phyloP scores from a whole-genome alignment of 2,113 vertebrate species.

The Pseudopodoces humilis region DNA sequence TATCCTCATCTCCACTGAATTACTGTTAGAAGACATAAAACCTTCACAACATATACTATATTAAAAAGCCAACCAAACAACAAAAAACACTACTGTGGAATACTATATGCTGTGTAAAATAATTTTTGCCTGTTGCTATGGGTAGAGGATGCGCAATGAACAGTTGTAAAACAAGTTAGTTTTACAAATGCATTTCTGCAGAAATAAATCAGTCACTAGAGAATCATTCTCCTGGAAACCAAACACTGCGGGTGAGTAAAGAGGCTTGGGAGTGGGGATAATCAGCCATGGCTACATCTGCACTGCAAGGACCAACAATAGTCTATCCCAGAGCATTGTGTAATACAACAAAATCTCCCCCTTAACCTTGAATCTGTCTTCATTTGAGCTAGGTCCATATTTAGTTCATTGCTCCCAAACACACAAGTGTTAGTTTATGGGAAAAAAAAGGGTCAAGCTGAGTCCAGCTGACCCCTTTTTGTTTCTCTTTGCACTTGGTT shows the following conservation, averaged over 20 bases:
- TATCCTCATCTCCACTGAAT: neutral
- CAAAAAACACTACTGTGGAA: neutral
- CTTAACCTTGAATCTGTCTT: slow-evolving; percentile 35
- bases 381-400: neutral
- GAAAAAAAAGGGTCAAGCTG: neutral
- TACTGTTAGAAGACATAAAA: neutral
- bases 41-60: neutral
- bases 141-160: neutral
- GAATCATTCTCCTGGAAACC: slow-evolving; percentile 57
- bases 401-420: slow-evolving; percentile 33
- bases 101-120: neutral
- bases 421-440: neutral
- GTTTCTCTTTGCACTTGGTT: neutral
- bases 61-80: neutral
- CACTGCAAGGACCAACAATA: slow-evolving; percentile 38
- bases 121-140: slow-evolving; percentile 8
- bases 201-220: slow-evolving; percentile 59
- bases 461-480: slow-evolving; percentile 32
- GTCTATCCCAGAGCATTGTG: slow-evolving; percentile 33
- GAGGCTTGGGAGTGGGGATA: slow-evolving; percentile 49
- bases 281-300: slow-evolving; percentile 55
- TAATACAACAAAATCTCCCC: slow-evolving; percentile 17
- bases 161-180: slow-evolving; percentile 55
- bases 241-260: slow-evolving; percentile 38
- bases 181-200: slow-evolving; percentile 12